A percentile compares a stretch with the other conserved stretches of the same genome.
These are phyloP conservation scores for Hypolimnas misippus DNA, from an alignment of 2,888 invertebrate genomes.

Conservation along the genomic window DNA sequence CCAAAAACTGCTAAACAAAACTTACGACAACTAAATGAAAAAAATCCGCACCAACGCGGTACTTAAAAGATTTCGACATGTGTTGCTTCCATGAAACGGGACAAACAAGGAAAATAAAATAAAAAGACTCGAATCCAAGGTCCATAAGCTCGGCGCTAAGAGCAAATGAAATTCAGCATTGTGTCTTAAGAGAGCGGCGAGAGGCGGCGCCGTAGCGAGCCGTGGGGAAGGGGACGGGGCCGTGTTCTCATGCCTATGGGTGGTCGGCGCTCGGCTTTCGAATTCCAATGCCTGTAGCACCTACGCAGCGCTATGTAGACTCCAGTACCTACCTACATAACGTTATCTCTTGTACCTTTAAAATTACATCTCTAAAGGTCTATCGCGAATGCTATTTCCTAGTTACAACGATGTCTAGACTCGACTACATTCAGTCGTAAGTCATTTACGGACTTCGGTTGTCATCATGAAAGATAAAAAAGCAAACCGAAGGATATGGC, in stretches of 20 bases:
- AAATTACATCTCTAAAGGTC: slow-evolving; percentile 21
- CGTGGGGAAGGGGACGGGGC: slow-evolving; percentile 79
- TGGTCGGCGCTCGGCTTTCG: slow-evolving; percentile 82
- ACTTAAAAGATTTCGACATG: slow-evolving; percentile 35
- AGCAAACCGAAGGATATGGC: slow-evolving; percentile 70
- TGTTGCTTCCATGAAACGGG: slow-evolving; percentile 39
- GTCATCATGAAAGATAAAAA: slow-evolving; percentile 70
- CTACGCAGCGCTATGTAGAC: slow-evolving; percentile 58
- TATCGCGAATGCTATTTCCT: slow-evolving; percentile 2
- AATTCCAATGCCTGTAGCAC: slow-evolving; percentile 82
- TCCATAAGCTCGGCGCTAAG: slow-evolving; percentile 59
- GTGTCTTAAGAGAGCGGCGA: slow-evolving; percentile 74
- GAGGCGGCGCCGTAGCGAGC: slow-evolving; percentile 72
- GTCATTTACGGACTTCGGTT: slow-evolving; percentile 62
- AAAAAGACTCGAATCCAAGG: slow-evolving; percentile 52
- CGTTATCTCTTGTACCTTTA: slow-evolving; percentile 28
- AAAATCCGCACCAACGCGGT: not conserved
- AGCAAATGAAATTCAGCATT: slow-evolving; percentile 81
- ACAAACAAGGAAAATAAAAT: slow-evolving; percentile 45
- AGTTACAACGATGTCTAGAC: not conserved
- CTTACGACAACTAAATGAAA: not conserved
- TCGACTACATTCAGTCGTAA: slow-evolving; percentile 32
- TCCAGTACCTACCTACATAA: slow-evolving; percentile 49
- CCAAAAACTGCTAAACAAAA: not conserved
- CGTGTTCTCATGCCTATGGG: slow-evolving; percentile 82